A percentile compares a stretch with the other conserved stretches of the same genome.
Evolutionary conservation across 2,888 invertebrate genomes (phyloP).

Genomic region (Synanthedon vespiformis): DNA sequence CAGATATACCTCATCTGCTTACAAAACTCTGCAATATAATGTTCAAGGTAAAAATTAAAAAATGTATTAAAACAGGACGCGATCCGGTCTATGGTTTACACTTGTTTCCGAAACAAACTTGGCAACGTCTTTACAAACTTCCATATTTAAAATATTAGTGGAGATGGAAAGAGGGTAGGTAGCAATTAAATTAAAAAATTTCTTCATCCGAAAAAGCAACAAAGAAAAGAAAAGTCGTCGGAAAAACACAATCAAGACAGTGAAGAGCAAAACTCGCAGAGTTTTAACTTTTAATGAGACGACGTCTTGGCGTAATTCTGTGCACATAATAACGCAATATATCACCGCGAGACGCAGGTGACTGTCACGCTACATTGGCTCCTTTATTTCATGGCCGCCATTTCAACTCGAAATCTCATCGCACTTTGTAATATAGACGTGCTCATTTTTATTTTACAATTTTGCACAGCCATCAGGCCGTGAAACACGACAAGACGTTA

Average conservation of each 20-base stretch:
- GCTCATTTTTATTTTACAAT: conserved; percentile 43
- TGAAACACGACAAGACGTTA: background rate
- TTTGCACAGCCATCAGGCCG: conserved; percentile 31
- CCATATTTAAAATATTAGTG: background rate
- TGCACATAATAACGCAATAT: conserved; percentile 31
- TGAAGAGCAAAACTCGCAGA: conserved; percentile 18
- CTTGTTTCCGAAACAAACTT: no score
- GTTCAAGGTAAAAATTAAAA: no score
- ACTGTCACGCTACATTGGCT: conserved; percentile 26
- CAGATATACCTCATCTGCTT: no score
- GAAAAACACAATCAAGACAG: conserved; percentile 27
- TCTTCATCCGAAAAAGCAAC: conserved; percentile 20
- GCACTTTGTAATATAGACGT: conserved; percentile 23
- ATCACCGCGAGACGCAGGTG: conserved; percentile 31
- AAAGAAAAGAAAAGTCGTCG: conserved; percentile 28
- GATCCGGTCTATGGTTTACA: no score
- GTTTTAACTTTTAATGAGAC: conserved; percentile 37
- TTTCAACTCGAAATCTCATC: conserved; percentile 33
- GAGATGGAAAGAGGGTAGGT: background rate
- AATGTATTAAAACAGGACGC: no score
- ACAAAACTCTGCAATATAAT: no score
- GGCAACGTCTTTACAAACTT: no score
- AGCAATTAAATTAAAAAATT: conserved; percentile 44
- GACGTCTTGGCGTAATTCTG: conserved; percentile 20
- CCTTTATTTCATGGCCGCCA: conserved; percentile 38